phyloP scores from a whole-genome alignment of 2,888 invertebrate genomes.

The Chrysodeixis includens region DNA sequence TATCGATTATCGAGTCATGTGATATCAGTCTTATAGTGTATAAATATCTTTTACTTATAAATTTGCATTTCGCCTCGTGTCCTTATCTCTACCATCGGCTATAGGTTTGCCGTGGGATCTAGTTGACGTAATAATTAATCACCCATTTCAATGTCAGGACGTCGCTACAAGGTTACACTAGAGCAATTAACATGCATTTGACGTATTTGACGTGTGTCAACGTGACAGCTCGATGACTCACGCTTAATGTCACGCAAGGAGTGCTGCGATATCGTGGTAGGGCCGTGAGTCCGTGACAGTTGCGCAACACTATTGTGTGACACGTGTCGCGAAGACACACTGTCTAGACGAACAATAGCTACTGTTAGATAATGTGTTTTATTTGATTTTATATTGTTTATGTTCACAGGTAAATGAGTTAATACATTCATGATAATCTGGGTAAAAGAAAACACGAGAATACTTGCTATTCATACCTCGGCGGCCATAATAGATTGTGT shows the following conservation, averaged over 20 bases:
- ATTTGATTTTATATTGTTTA: constrained; percentile 45
- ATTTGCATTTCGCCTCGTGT: neutral
- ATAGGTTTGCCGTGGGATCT: neutral
- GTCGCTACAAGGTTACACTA: neutral
- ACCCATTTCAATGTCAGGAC: neutral
- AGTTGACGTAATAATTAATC: neutral
- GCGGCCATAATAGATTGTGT: neutral
- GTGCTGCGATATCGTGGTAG: constrained; percentile 31
- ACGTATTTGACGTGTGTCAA: constrained; percentile 44
- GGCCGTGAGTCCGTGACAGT: constrained; percentile 25
- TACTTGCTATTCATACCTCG: constrained; percentile 4
- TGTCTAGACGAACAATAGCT: constrained; percentile 59
- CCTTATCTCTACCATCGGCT: neutral
- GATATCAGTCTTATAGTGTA: too few relatives aligned
- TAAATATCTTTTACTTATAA: too few relatives aligned
- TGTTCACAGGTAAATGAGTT: constrained; percentile 22
- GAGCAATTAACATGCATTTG: constrained; percentile 7
- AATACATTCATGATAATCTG: constrained; percentile 21
- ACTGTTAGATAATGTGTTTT: constrained; percentile 58
- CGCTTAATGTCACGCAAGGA: constrained; percentile 24
- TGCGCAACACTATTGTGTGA: constrained; percentile 51
- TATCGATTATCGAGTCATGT: neutral
- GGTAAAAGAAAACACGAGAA: constrained; percentile 3
- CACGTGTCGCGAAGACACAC: constrained; percentile 57
- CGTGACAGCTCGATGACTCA: constrained; percentile 38